phyloP scores from a whole-genome alignment of 2,797 vertebrate species.

The Apodemus agrarius region DNA sequence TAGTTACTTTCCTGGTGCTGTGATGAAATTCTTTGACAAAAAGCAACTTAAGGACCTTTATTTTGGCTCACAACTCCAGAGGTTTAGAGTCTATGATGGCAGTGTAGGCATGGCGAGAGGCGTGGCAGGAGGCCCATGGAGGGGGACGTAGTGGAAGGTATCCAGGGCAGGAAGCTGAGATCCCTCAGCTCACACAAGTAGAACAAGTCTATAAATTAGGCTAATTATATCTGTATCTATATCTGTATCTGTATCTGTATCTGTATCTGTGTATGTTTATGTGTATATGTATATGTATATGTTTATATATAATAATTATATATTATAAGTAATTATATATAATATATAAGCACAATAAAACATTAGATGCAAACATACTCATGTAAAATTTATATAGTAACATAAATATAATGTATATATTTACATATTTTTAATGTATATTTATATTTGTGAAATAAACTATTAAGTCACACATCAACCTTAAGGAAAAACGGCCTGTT shows the following conservation, averaged over 20 bases:
- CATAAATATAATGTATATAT: background rate
- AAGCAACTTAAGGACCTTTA: background rate
- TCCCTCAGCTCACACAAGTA: background rate
- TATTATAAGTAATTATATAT: no score
- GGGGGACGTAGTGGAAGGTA: background rate
- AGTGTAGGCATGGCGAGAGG: no score
- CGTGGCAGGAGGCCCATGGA: background rate
- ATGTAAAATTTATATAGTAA: background rate
- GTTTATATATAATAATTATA: no score
- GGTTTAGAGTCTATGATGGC: background rate
- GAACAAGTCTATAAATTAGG: background rate
- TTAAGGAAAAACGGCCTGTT: background rate
- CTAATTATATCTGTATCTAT: background rate
- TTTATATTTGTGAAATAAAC: background rate
- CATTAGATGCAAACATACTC: background rate
- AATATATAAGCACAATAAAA: background rate
- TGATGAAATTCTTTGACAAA: background rate
- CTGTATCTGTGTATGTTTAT: no score
- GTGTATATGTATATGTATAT: background rate
- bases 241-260: no score
- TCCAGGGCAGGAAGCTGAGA: background rate
- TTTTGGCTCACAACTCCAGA: background rate
- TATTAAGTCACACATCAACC: background rate
- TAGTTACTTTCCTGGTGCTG: background rate
- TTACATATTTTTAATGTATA: background rate